Evolutionary conservation across 2,797 vertebrate species (phyloP), one percentile per base, ranked within the genome.

Genomic region (Eidolon dupreanum): DNA sequence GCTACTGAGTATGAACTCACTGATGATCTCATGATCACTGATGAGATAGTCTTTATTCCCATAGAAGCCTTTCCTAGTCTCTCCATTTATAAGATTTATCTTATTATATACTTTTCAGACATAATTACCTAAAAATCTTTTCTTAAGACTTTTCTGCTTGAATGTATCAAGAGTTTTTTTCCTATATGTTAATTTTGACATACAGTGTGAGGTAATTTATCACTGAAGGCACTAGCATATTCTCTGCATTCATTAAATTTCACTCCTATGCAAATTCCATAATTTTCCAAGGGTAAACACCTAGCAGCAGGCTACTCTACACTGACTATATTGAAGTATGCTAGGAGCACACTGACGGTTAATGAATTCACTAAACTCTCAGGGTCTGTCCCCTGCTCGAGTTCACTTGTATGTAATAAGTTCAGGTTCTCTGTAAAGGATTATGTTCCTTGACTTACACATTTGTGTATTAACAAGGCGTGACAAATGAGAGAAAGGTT

Each of bases 391-490:
- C 36, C 65, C 91, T 12, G 55, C 71, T 49, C 11, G 19, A 13
- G 55, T 90, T 92, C 71, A 36, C 12, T 63, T 90, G n/a, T 88
- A 95, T 13, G 46, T 78, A 87, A 90, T 66, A 0, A 94, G 59
- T 93, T 96, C 65, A 19, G 81, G 95, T 49, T 49, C 93, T 24
- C 77, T 95, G 57, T 70, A 91, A 97, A 93, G 65, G 55, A 94
- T 89, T 96, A 91, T n/a, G 41, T 93, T 65, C n/a, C 26, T 86
- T 68, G 38, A 87, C 51, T 19, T 89, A 91, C 6, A 31, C 24
- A n/a, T 59, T 83, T 55, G 17, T 63, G 22, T 95, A n/a, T 61
- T 74, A 86, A 94, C 43, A 16, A 97, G 84, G 31, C 26, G 24
- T 68, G 74, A 88, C 61, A 89, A 73, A 65, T 87, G 51, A 91